Evolutionary conservation across 1,140 invertebrate genomes (phyloP).

Genomic region (Drosophila lowei): DNA sequence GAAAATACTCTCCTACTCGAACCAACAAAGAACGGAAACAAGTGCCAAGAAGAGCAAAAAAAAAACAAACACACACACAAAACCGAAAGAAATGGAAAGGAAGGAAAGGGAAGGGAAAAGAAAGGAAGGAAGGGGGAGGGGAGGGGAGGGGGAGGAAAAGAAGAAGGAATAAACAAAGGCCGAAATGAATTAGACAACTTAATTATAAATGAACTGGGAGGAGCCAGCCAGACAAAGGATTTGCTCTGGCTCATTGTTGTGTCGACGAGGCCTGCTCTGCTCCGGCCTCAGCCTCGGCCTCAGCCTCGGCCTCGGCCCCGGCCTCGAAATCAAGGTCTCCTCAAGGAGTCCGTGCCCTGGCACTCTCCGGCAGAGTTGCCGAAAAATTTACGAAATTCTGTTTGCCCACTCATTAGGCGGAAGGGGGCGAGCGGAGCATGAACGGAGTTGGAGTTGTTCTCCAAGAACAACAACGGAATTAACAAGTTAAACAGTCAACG

Average conservation of each 20-base stretch:
- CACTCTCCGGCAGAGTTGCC: slow-evolving; percentile 18
- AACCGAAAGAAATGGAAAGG: slow-evolving; percentile 20
- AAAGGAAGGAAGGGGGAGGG: slow-evolving; percentile 15
- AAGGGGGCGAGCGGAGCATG: neutral
- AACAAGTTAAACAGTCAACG: slow-evolving; percentile 76
- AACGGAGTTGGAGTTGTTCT: slow-evolving; percentile 9
- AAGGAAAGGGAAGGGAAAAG: slow-evolving; percentile 14
- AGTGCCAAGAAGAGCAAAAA: slow-evolving; percentile 48
- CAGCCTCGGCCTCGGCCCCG: too few species aligned
- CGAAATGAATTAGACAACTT: slow-evolving; percentile 82
- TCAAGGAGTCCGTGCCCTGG: neutral
- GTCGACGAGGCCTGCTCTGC: too few species aligned
- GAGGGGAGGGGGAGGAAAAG: neutral
- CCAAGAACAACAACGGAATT: slow-evolving; percentile 75
- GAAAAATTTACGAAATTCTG: slow-evolving; percentile 54
- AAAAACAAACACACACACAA: neutral
- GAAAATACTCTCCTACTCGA: slow-evolving; percentile 19
- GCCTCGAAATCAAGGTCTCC: too few species aligned
- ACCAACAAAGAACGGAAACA: slow-evolving; percentile 51
- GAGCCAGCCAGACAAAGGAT: slow-evolving; percentile 66
- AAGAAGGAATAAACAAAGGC: slow-evolving; percentile 60
- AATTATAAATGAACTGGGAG: slow-evolving; percentile 78
- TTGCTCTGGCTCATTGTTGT: slow-evolving; percentile 45
- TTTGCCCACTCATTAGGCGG: slow-evolving; percentile 73
- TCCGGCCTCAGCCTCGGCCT: too few species aligned